These are phyloP conservation scores for Eurytoma californica DNA, from an alignment of 2,888 invertebrate genomes.

Conservation along the genomic window DNA sequence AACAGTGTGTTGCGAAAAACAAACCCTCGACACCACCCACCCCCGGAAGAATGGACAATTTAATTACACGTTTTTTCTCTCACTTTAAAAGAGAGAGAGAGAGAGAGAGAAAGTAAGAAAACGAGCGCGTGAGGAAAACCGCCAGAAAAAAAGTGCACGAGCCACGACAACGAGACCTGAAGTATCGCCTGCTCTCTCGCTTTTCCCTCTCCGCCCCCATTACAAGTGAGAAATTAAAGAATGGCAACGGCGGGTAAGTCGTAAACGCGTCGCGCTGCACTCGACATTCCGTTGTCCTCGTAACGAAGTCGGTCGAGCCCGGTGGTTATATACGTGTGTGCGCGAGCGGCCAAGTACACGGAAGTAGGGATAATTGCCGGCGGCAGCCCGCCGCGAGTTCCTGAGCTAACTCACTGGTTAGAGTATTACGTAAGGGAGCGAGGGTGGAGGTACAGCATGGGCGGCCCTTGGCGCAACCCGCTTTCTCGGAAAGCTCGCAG, in stretches of 20 bases:
- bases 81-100: neutral
- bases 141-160: neutral
- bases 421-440: conserved; percentile 43
- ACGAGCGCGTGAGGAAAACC: neutral
- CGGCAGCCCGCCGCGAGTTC: conserved; percentile 41
- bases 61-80: conserved; percentile 40
- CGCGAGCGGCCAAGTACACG: conserved; percentile 33
- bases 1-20: neutral
- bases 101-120: conserved; percentile 13
- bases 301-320: conserved; percentile 51
- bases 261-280: conserved; percentile 18
- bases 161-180: neutral
- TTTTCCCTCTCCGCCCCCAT: neutral
- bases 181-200: conserved; percentile 13
- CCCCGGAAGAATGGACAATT: conserved; percentile 23
- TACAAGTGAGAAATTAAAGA: conserved; percentile 48
- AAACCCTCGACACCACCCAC: neutral
- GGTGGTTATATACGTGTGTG: neutral
- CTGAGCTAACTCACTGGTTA: conserved; percentile 43
- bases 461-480: conserved; percentile 23
- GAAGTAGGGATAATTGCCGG: conserved; percentile 60
- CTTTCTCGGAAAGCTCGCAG: conserved; percentile 45
- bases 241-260: conserved; percentile 46
- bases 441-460: neutral
- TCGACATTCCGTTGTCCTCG: conserved; percentile 57